A percentile compares a stretch with the other conserved stretches of the same genome.
phyloP scores from a whole-genome alignment of 2,888 invertebrate genomes.

The Rhorus exstirpatorius region DNA sequence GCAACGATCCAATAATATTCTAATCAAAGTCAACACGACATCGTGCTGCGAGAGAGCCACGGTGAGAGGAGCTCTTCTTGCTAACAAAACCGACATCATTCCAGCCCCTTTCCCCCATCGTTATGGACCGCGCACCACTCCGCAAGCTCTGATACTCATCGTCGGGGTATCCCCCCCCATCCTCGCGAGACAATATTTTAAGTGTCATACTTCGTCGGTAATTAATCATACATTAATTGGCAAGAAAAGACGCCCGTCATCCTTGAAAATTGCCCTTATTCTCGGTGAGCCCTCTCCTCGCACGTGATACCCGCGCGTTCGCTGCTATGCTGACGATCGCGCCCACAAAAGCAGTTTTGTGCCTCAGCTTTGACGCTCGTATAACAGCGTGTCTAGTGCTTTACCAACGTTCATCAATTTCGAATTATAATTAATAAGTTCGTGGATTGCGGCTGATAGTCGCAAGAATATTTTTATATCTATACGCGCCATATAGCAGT shows the following conservation, averaged over 20 bases:
- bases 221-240: constrained; percentile 85
- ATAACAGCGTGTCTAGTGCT: constrained; percentile 56
- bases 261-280: constrained; percentile 78
- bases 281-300: constrained; percentile 54
- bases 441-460: constrained; percentile 46
- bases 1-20: constrained; percentile 68
- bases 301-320: not conserved
- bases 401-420: constrained; percentile 78
- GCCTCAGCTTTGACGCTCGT: constrained; percentile 51
- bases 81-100: constrained; percentile 47
- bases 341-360: constrained; percentile 29
- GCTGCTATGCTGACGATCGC: not conserved
- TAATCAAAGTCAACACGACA: constrained; percentile 67
- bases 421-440: constrained; percentile 80
- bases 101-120: constrained; percentile 18
- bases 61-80: constrained; percentile 34
- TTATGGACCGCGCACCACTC: not conserved
- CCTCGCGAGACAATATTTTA: constrained; percentile 75
- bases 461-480: constrained; percentile 42
- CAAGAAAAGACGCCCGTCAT: constrained; percentile 82
- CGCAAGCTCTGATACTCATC: constrained; percentile 47
- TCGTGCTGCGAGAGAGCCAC: constrained; percentile 52
- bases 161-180: constrained; percentile 33
- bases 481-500: not conserved
- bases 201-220: constrained; percentile 80